These are phyloP conservation scores for Muricea muricata DNA, from an alignment of 92 coral and sea anemone species.

Conservation along the genomic window DNA sequence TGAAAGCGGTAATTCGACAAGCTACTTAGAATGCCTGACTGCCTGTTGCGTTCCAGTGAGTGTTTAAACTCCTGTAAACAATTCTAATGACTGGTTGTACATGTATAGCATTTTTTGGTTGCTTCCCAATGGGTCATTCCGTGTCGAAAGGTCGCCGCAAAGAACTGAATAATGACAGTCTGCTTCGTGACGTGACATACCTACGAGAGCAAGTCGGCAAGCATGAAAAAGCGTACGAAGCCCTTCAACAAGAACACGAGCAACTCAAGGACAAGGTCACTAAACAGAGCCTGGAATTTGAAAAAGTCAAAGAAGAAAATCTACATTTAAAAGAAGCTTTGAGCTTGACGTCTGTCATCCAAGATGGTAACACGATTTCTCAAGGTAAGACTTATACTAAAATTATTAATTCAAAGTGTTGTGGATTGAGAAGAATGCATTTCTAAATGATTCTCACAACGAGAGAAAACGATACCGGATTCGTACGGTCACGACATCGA, in stretches of 20 bases:
- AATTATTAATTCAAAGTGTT: no score
- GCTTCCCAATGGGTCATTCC: constrained; percentile 35
- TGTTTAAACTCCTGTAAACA: neutral
- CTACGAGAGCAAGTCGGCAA: constrained; percentile 17
- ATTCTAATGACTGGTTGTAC: neutral
- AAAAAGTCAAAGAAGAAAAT: constrained; percentile 27
- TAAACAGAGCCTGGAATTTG: constrained; percentile 5
- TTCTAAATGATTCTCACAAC: no score
- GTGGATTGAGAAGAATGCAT: no score
- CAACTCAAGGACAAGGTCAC: constrained; percentile 5
- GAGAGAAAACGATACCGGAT: no score
- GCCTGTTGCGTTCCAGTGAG: no score
- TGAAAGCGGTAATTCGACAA: no score
- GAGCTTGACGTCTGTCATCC: neutral
- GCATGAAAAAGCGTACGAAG: constrained; percentile 54
- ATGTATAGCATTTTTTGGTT: no score
- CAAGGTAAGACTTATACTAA: no score
- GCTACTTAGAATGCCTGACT: no score
- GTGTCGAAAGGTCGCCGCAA: constrained; percentile 20
- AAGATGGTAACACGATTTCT: neutral
- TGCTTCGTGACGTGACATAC: constrained; percentile 15
- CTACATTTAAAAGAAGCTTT: constrained; percentile 12
- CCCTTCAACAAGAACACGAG: constrained; percentile 38
- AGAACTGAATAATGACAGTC: neutral
- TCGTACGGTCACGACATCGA: no score